Base-by-base conservation (phyloP, 2,888 invertebrate genomes). In the Thecophora atra region DNA sequence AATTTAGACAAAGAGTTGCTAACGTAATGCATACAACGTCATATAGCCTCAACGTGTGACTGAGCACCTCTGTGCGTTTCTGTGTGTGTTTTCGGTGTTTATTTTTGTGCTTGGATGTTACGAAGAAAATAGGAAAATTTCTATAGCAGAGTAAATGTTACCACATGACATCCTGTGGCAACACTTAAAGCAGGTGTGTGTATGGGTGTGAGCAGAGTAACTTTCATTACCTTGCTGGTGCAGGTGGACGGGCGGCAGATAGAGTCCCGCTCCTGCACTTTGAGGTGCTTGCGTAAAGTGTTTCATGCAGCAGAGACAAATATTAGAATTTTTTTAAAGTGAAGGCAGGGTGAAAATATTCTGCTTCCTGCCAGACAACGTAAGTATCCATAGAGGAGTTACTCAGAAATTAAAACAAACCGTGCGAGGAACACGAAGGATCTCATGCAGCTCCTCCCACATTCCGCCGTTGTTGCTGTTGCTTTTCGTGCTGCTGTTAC, bases 81-180 rank as follows among this genome's bases (percentile, higher is more conserved):
- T 19, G 21, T 54, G 37, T 54, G 54, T 52, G 19, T 21, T 11
- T n/a, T n/a, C n/a, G n/a, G n/a, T n/a, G n/a, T n/a, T n/a, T n/a
- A n/a, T 19, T 8, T 64, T 21, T 65, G 17, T 52, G 52, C 52
- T 24, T 19, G 37, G n/a, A 19, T 51, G 42, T 28, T 21, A 17
- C 28, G 37, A 66, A 54, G 69, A 58, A 69, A 69, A 69, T 69
- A 47, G 37, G 37, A 51, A 70, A 70, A 62, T 70, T 70, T 62
- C 70, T 70, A 62, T 69, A 60, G 19, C 47, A 21, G 51, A 70
- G 60, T 62, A 70, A 70, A 62, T 70, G 70, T 42, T 60, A 58
- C 69, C 60, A 60, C 68, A 56, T 58, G 60, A 69, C 69, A 69
- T 60, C 47, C n/a, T 69, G 69, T 60, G 69, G 60, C 60, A 69